phyloP scores from a whole-genome alignment of 2,113 vertebrate genomes.

The Pampusana beccarii region DNA sequence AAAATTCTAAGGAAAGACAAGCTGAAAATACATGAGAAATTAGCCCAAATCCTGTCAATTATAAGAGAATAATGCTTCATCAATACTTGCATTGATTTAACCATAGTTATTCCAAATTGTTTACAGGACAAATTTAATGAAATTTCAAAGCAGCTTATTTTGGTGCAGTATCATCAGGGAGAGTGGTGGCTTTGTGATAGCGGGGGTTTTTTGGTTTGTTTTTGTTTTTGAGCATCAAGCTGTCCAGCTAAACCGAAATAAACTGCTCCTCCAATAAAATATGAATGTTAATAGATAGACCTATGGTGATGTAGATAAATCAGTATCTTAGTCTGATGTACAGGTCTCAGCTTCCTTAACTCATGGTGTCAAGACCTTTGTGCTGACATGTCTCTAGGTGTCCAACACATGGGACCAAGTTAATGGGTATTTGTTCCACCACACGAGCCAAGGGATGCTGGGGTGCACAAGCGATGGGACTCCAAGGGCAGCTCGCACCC shows the following conservation, averaged over 20 bases:
- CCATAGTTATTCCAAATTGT: not conserved
- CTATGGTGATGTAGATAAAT: not conserved
- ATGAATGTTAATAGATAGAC: not conserved
- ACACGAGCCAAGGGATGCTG: not conserved
- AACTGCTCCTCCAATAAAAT: not conserved
- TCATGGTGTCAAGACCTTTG: not conserved
- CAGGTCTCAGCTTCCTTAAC: not conserved
- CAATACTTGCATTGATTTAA: not conserved
- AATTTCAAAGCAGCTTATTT: not conserved
- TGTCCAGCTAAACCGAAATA: not conserved
- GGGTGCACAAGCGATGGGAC: not conserved
- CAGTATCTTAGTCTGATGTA: not conserved
- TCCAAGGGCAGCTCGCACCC: not conserved
- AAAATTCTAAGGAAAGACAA: not conserved
- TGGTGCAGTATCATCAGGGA: not conserved
- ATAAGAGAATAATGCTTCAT: not conserved
- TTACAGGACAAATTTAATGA: not conserved
- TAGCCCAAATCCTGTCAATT: not conserved
- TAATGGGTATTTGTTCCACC: not conserved
- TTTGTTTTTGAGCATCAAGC: not conserved
- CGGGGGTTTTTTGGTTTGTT: not conserved
- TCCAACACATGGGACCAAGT: fast-evolving
- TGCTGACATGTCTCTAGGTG: not conserved
- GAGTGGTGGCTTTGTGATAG: not conserved
- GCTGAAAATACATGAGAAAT: not conserved